phyloP scores from a whole-genome alignment of 2,113 vertebrate species.

The Sander vitreus region DNA sequence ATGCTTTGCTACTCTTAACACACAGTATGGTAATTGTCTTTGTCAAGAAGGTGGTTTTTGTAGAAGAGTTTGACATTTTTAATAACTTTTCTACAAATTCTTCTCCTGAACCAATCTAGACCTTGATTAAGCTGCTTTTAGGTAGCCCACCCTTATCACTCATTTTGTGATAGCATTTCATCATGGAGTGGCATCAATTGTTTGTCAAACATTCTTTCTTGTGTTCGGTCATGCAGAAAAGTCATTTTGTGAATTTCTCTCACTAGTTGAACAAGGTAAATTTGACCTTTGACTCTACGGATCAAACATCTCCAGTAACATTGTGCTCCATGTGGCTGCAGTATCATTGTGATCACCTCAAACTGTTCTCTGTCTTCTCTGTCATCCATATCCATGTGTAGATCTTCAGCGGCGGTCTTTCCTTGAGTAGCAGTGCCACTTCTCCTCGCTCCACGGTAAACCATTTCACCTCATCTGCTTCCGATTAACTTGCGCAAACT shows the following conservation, averaged over 20 bases:
- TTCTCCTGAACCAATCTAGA: background rate
- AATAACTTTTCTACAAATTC: slow-evolving; percentile 11
- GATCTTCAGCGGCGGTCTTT: slow-evolving; percentile 88
- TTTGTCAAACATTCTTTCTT: background rate
- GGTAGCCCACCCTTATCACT: background rate
- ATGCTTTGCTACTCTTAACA: slow-evolving; percentile 6
- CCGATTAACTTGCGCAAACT: background rate
- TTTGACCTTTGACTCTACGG: background rate
- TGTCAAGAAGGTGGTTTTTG: background rate
- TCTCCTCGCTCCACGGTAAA: slow-evolving; percentile 92
- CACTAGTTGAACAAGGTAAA: background rate
- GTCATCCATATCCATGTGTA: slow-evolving; percentile 83
- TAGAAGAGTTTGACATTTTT: background rate
- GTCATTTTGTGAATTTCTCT: background rate
- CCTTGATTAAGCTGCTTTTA: background rate
- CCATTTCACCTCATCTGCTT: slow-evolving; percentile 62
- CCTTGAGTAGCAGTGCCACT: slow-evolving; percentile 87
- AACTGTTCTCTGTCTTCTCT: slow-evolving; percentile 33
- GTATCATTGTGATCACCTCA: slow-evolving; percentile 41
- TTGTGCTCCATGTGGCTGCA: slow-evolving; percentile 18
- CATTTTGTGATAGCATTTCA: background rate
- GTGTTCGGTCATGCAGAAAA: background rate
- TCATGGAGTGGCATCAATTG: background rate
- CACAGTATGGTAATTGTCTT: background rate
- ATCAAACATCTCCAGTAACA: background rate